Percentiles rank a stretch among this genome's conserved stretches.
Evolutionary conservation across 2,797 vertebrate species (phyloP).

Genomic region (Phrynocephalus forsythii): DNA sequence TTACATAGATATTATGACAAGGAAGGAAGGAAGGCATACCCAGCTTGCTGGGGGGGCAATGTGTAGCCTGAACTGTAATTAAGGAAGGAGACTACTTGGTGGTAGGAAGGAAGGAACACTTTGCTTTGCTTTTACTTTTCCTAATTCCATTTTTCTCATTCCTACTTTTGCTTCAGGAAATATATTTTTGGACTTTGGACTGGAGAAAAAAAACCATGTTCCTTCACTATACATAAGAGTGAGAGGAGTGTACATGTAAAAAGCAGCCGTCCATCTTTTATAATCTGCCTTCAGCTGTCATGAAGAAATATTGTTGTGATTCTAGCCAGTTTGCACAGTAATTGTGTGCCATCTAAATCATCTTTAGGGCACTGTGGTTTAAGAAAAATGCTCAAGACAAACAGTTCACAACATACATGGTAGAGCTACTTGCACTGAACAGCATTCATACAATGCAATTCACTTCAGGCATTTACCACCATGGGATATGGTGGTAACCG

Average conservation of each 20-base stretch:
- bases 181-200: not conserved
- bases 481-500: not conserved
- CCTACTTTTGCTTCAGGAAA: not conserved
- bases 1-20: not conserved
- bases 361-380: not conserved
- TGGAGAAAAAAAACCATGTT: not conserved
- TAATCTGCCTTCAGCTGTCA: not conserved
- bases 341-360: not conserved
- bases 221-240: not conserved
- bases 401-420: not conserved
- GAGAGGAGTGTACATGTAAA: not conserved
- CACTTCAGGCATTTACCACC: not conserved
- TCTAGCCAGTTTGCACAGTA: not conserved
- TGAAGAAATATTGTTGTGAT: not conserved
- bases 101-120: too few species aligned
- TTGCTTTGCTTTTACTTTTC: too few species aligned
- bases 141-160: not conserved
- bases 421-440: not conserved
- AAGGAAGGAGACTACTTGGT: too few species aligned
- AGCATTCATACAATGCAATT: not conserved
- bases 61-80: too few species aligned
- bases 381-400: not conserved
- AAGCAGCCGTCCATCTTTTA: not conserved
- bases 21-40: too few species aligned
- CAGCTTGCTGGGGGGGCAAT: too few species aligned